Conservation (phyloP, 2,113 vertebrate species). For the Thinocorus orbignyianus region DNA sequence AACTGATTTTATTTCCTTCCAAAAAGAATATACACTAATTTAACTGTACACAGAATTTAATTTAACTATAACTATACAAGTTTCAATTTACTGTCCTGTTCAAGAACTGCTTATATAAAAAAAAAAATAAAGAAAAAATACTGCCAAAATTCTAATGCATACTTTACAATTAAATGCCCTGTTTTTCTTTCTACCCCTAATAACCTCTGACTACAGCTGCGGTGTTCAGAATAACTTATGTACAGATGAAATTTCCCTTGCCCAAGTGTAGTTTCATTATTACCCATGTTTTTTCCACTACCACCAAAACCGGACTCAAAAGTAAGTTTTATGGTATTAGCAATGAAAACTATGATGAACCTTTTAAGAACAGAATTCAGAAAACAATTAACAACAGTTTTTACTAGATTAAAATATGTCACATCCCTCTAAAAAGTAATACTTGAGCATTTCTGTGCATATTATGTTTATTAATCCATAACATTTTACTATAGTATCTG, state of each 20-base stretch:
- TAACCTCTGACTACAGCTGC: neutral
- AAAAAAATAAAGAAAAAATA: constrained; percentile 17
- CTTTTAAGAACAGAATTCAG: constrained; percentile 16
- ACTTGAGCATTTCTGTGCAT: constrained; percentile 9
- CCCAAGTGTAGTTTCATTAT: neutral
- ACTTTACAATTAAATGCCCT: constrained; percentile 32
- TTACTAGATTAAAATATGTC: neutral
- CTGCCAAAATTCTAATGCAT: constrained; percentile 39
- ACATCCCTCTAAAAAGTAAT: constrained; percentile 30
- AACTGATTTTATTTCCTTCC: constrained; percentile 61
- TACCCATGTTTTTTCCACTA: neutral
- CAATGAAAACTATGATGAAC: neutral
- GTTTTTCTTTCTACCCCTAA: neutral
- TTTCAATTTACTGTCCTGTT: constrained; percentile 52
- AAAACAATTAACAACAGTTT: constrained; percentile 16
- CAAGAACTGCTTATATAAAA: constrained; percentile 38
- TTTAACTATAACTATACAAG: constrained; percentile 65
- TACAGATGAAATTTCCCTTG: neutral
- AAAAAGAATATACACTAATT: constrained; percentile 53
- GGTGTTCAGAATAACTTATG: neutral
- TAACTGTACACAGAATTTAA: constrained; percentile 67
- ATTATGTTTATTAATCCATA: constrained; percentile 27
- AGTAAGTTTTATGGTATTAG: neutral
- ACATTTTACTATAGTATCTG: constrained; percentile 9
- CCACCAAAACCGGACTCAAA: constrained; percentile 14